Evolutionary conservation across 2,113 vertebrate genomes (phyloP).

Genomic region (Murina feae): DNA sequence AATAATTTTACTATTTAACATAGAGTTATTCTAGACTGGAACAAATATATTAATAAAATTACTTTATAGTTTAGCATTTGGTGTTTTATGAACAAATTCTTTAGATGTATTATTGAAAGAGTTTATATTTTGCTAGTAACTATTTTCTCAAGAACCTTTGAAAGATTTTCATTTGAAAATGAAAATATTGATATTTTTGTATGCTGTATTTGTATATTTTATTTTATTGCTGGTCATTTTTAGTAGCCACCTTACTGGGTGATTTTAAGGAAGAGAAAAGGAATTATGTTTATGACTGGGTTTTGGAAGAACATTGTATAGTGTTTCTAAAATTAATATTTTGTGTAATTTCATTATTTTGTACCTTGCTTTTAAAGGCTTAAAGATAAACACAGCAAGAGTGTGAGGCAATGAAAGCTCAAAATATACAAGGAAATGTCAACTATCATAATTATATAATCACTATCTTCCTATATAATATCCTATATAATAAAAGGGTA

Average conservation of each 20-base stretch:
- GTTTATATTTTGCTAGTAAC: not conserved
- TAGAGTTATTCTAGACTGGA: slow-evolving; percentile 1
- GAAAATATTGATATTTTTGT: not conserved
- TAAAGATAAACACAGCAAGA: not conserved
- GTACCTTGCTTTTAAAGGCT: slow-evolving; percentile 24
- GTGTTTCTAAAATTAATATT: not conserved
- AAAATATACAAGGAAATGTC: not conserved
- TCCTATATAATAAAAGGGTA: no score
- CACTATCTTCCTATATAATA: no score
- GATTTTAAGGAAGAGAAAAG: not conserved
- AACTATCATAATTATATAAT: not conserved
- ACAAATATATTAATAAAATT: not conserved
- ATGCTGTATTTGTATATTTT: not conserved
- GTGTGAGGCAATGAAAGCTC: not conserved
- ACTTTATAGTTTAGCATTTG: not conserved
- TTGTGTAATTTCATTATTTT: not conserved
- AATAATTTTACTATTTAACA: not conserved
- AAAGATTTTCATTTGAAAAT: slow-evolving; percentile 8
- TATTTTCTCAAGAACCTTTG: not conserved
- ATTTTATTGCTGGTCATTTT: not conserved
- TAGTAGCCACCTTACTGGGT: not conserved
- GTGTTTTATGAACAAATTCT: not conserved
- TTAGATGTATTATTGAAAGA: not conserved
- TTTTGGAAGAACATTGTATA: not conserved
- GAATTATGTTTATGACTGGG: not conserved